Evolutionary conservation across 2,888 invertebrate species (phyloP).

Genomic region (Cordilura impudica): DNA sequence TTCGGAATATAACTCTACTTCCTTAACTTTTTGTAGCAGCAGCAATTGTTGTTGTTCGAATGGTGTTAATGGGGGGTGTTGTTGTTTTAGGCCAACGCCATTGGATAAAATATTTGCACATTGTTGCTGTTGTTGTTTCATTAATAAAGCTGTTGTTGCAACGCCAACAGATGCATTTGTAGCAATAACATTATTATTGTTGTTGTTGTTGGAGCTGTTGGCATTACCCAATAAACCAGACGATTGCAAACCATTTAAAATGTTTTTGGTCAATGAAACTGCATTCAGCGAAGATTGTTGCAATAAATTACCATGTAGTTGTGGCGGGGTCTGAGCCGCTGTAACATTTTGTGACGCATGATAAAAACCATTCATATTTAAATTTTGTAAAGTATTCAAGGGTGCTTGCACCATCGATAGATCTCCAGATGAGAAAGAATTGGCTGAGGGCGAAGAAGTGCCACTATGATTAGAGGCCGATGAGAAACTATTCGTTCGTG

Average conservation of each 20-base stretch:
- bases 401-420: constrained; percentile 78
- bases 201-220: constrained; percentile 60
- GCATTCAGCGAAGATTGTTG: constrained; percentile 42
- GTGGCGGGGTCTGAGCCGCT: constrained; percentile 10
- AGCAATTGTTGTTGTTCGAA: constrained; percentile 74
- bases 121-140: constrained; percentile 57
- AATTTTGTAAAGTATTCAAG: constrained; percentile 44
- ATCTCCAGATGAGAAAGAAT: constrained; percentile 84
- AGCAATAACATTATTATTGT: constrained; percentile 48
- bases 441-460: constrained; percentile 87
- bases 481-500: constrained; percentile 87
- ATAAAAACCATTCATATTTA: constrained; percentile 53
- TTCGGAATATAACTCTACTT: constrained; percentile 88
- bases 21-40: constrained; percentile 83
- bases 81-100: constrained; percentile 68
- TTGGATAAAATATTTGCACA: constrained; percentile 67
- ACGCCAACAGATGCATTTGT: constrained; percentile 41
- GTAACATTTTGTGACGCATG: constrained; percentile 64
- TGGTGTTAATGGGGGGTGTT: constrained; percentile 63
- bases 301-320: constrained; percentile 39
- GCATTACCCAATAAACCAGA: constrained; percentile 50
- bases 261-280: constrained; percentile 52
- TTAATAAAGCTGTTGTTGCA: constrained; percentile 54
- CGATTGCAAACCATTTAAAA: constrained; percentile 55
- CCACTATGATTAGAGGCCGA: constrained; percentile 87